Evolutionary conservation across 2,888 invertebrate species (phyloP).

Genomic region (Drosophila affinis): DNA sequence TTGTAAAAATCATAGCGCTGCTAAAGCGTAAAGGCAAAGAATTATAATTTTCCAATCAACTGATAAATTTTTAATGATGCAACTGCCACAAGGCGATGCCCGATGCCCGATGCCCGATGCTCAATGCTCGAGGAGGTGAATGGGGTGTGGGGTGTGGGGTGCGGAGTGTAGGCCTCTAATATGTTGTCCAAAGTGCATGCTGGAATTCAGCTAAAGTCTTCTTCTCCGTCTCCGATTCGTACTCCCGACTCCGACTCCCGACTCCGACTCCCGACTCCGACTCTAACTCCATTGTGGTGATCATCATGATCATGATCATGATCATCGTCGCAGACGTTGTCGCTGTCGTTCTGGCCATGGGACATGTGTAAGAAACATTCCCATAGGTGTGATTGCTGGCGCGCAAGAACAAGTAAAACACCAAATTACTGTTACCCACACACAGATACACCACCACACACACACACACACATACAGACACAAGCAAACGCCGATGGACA

Average conservation of each 20-base stretch:
- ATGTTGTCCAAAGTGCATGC: conserved; percentile 75
- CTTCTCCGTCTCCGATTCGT: background rate
- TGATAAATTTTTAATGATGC: conserved; percentile 78
- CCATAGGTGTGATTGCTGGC: conserved; percentile 79
- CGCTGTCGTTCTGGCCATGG: conserved; percentile 15
- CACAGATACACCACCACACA: conserved; percentile 13
- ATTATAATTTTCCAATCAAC: conserved; percentile 79
- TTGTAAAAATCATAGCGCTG: conserved; percentile 69
- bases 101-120: background rate
- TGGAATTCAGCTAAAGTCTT: conserved; percentile 58
- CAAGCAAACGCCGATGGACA: conserved; percentile 13
- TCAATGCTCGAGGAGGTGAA: conserved; percentile 7
- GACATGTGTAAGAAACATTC: conserved; percentile 77
- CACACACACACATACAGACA: conserved; percentile 11
- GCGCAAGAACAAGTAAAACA: conserved; percentile 78
- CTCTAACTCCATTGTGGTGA: background rate
- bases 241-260: background rate
- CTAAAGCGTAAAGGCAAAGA: conserved; percentile 75
- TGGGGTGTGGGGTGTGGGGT: conserved; percentile 34
- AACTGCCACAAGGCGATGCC: conserved; percentile 38
- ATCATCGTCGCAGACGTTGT: background rate
- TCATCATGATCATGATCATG: conserved; percentile 18
- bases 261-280: background rate
- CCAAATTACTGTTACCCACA: conserved; percentile 72
- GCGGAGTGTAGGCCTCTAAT: conserved; percentile 45